These are phyloP conservation scores for Sesia bembeciformis DNA, from an alignment of 2,888 invertebrate genomes.

Conservation along the genomic window DNA sequence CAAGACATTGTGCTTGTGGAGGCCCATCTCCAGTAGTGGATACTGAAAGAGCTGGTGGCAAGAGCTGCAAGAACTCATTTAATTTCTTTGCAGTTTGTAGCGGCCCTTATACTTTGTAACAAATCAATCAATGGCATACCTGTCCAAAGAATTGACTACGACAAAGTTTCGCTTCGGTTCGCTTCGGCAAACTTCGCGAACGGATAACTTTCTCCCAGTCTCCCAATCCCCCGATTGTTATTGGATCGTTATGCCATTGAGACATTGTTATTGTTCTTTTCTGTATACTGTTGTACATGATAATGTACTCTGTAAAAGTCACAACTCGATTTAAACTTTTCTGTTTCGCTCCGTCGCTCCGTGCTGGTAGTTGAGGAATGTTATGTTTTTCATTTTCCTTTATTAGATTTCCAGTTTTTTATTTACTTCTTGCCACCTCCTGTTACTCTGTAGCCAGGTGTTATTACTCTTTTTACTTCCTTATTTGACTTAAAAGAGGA, in stretches of 20 bases:
- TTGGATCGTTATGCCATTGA: constrained; percentile 1
- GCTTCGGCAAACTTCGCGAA: not conserved
- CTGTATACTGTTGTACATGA: not conserved
- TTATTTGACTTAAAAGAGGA: too few species aligned
- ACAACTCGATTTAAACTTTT: not conserved
- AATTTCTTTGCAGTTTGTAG: too few species aligned
- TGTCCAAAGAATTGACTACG: not conserved
- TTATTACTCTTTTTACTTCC: too few species aligned
- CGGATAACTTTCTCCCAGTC: not conserved
- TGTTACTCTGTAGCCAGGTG: too few species aligned
- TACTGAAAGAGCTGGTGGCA: too few species aligned
- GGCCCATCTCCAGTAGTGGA: too few species aligned
- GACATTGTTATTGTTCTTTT: not conserved
- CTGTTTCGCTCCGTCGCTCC: not conserved
- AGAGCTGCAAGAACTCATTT: too few species aligned
- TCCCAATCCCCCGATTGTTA: not conserved
- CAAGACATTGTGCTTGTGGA: too few species aligned
- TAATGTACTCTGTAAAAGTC: not conserved
- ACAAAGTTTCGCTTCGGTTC: not conserved
- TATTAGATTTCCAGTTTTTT: too few species aligned
- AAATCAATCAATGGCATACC: not conserved
- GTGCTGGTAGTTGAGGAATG: too few species aligned
- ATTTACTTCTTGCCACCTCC: too few species aligned
- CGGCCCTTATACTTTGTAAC: not conserved
- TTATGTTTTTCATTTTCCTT: too few species aligned